Percentiles rank a stretch among this genome's conserved stretches.
These are phyloP conservation scores for Coregonus suidteri DNA, from an alignment of 2,797 vertebrate genomes.

Conservation along the genomic window DNA sequence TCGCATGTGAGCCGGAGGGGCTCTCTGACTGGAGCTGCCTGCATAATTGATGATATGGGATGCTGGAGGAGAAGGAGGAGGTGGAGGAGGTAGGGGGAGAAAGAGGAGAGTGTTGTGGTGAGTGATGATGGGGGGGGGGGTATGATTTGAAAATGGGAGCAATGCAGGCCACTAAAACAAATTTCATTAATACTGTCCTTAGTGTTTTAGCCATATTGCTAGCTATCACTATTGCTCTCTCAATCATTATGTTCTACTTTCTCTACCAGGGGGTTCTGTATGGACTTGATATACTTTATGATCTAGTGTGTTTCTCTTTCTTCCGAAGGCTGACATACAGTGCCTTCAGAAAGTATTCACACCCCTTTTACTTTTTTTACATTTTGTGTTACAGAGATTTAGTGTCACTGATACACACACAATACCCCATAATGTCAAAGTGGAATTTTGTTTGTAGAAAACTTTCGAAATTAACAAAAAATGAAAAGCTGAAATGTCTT, in stretches of 20 bases:
- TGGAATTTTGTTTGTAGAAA: too few species aligned
- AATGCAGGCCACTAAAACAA: conserved; percentile 19
- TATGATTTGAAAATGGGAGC: conserved; percentile 19
- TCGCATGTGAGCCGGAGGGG: conserved; percentile 50
- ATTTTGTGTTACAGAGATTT: too few species aligned
- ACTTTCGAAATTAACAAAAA: too few species aligned
- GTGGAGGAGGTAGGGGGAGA: background rate
- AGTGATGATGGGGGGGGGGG: background rate
- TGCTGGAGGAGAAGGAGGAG: background rate
- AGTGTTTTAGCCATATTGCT: background rate
- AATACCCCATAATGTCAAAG: too few species aligned
- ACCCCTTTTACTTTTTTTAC: too few species aligned
- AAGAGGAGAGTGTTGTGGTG: background rate
- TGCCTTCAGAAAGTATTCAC: too few species aligned
- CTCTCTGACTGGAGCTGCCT: conserved; percentile 46
- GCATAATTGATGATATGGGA: conserved; percentile 25
- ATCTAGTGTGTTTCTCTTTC: background rate
- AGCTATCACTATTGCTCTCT: background rate
- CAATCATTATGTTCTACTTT: background rate
- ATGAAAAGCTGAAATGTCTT: too few species aligned
- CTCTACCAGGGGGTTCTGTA: background rate
- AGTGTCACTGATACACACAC: too few species aligned
- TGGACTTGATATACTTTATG: background rate
- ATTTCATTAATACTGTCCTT: conserved; percentile 22
- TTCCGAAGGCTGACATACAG: background rate